Base-by-base conservation (phyloP, 2,797 vertebrate genomes). In the Sebastolobus alascanus region DNA sequence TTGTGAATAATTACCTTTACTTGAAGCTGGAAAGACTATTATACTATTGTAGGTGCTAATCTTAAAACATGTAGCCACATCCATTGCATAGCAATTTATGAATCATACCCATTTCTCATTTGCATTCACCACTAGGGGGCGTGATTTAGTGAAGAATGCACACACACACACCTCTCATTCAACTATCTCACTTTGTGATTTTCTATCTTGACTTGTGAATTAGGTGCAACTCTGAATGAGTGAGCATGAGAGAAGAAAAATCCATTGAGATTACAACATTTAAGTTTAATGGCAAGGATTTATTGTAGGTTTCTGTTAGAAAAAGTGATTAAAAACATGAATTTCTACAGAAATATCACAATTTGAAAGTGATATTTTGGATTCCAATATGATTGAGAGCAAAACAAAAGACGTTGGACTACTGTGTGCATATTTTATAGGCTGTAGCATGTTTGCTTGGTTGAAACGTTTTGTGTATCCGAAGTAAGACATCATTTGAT, bases 121-220 rank as follows among this genome's bases (percentile, higher is more conserved):
- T 58, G 18, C 5, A 14, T 61, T 0, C 1, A 68, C 90, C 93
- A 84, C 85, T 20, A 94, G 93, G 73, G 89, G 90, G 90, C 87
- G 29, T 5, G 10, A 74, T 90, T 82, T 84, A 73, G 43, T 75
- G 63, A 54, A 16, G 59, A 87, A 89, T 78, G 68, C 43, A 37
- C 18, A 37, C 46, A 10, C 25, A 33, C 13, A 50, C 16, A 52
- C 4, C 6, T 4, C 16, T 25, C 8, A 33, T 7, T 56, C 4
- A 38, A 50, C 43, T 4, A n/a, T 14, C 2, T 63, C 12, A 2
- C 4, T 11, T 29, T 2, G 5, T 65, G 60, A 9, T 20, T 59
- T 50, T 38, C 7, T 4, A 1, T 33, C 56, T 56, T 52, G 20
- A 64, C 27, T 2, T 43, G 13, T 43, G 18, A 61, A 60, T 13